phyloP scores from a whole-genome alignment of 92 coral and sea anemone genomes.

The Parazoanthus swiftii region DNA sequence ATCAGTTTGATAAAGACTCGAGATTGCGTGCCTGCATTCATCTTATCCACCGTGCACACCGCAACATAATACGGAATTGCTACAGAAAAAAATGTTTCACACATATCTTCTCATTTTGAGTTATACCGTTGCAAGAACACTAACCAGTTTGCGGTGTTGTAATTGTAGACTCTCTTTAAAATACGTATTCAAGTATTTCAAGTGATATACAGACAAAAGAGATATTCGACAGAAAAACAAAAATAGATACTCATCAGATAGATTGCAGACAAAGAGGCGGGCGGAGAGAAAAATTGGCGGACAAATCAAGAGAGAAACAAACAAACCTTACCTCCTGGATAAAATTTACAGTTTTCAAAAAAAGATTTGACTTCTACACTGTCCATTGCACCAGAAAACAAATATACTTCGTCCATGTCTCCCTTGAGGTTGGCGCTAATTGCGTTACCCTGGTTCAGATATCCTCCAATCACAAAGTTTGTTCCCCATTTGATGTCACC shows the following conservation, averaged over 20 bases:
- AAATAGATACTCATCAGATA: too few species aligned
- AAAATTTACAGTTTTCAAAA: conserved; percentile 55
- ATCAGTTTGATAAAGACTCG: conserved; percentile 65
- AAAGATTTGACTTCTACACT: conserved; percentile 47
- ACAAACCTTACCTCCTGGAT: conserved; percentile 48
- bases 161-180: too few species aligned
- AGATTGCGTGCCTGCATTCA: conserved; percentile 55
- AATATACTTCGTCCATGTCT: conserved; percentile 66
- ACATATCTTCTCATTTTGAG: too few species aligned
- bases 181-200: too few species aligned
- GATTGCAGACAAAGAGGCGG: too few species aligned
- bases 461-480: conserved; percentile 56
- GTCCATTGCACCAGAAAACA: conserved; percentile 54
- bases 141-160: too few species aligned
- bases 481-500: conserved; percentile 66
- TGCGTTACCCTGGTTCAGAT: conserved; percentile 43
- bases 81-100: not conserved
- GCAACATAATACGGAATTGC: conserved; percentile 62
- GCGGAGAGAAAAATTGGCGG: not conserved
- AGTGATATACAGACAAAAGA: too few species aligned
- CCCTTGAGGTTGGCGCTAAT: conserved; percentile 55
- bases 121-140: too few species aligned
- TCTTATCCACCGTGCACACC: conserved; percentile 58
- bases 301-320: not conserved
- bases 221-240: too few species aligned